Base-by-base conservation (phyloP, 2,113 vertebrate species). In the Daphoenositta chrysoptera region DNA sequence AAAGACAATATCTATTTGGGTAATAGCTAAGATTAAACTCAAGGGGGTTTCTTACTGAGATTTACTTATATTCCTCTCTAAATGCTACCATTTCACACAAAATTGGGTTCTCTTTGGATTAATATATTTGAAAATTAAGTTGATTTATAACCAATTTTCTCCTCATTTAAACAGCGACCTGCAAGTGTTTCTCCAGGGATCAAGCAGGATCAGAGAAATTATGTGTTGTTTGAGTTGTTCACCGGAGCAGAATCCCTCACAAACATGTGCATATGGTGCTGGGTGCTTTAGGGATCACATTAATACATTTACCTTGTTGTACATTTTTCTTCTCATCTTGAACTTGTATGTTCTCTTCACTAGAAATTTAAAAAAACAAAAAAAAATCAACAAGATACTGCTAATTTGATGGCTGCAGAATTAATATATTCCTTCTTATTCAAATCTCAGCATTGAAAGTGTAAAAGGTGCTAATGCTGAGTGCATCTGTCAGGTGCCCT, bases 121-220 rank as follows among this genome's bases (percentile, higher is more conserved):
- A 97, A 96, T 97, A 94, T 60, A 92, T 96, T 92, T 87, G 71
- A 94, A 96, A 97, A 98, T 97, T 96, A 97, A 85, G 77, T 96
- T 97, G 97, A 97, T 97, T 97, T 97, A 97, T 95, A 96, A 96
- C 89, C 94, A 97, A 97, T 97, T 97, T 97, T 96, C 95, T 95
- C 96, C 94, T 97, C 87, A 44, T 97, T 97, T 97, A 94, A 96
- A 70, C 87, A 96, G 86, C 3, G 19, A 96, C 97, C 97, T 42
- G 42, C 84, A 61, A 95, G 95, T 90, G 27, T 82, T 93, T 95
- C 97, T 95, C 96, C 58, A 53, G 93, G 96, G 97, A 95, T 45
- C 90, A 89, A 13, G 11, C 27, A 56, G 90, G 94, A 96, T 94
- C 89, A 11, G 28, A 87, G 93, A 96, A 94, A 79, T 54, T 72